Evolutionary conservation across 2,888 invertebrate genomes (phyloP), one percentile per base, ranked within the genome.

Genomic region (Sesia apiformis): DNA sequence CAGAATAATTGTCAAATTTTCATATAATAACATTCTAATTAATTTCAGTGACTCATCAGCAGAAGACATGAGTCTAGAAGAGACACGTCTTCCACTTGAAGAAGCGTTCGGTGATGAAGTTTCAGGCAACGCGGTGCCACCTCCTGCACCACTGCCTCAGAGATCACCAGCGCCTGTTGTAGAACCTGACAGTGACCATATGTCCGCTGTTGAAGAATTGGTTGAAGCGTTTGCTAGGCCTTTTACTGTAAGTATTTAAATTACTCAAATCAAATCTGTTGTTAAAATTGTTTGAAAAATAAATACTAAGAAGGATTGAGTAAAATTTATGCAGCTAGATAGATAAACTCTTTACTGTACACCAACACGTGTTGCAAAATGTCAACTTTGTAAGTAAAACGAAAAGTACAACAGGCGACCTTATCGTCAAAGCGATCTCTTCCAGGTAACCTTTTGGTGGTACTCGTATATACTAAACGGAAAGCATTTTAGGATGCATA

Each of bases 181-280:
- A 4, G 85, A 84, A 56, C 65, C 76, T 1, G 81, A 83, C 0
- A 60, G 70, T 3, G 87, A 87, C 49, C 80, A 80, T 43, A 78
- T 82, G 70, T 79, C 84, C 3, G 78, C 84, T 42, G 78, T 84
- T 0, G 88, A 88, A 55, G 90, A 90, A 49, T 65, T 90, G 7
- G 87, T 88, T 3, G 86, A 90, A 58, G 87, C 89, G 3, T 60
- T 90, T 4, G 78, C 87, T 7, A 83, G 86, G 56, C 90, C 90
- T 4, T 90, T 90, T 55, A 87, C 86, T 60, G 90, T 90, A 58
- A 81, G 81, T 62, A 38, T 51, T 4, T 38, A 50, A 23, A 23
- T 23, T 23, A 23, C 23, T 23, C 23, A 23, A 23, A 23, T 23
- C 23, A 23, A 23, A 23, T 23, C 7, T 42, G 1, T 42, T 42